Base-by-base conservation (phyloP, 2,888 invertebrate genomes). In the Limenitis camilla region DNA sequence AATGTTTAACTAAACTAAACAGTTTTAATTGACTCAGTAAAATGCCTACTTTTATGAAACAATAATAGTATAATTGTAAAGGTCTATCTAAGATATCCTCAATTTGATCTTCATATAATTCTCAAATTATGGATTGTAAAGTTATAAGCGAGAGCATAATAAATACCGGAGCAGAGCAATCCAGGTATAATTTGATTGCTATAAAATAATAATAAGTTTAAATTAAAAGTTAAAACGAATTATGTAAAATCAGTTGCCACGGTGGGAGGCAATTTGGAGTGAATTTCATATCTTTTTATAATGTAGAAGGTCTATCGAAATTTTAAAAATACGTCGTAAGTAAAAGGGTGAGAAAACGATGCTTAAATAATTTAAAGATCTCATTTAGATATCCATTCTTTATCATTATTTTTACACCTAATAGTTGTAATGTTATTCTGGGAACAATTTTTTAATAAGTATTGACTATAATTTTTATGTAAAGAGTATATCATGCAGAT, bases 101-200 rank as follows among this genome's bases (percentile, higher is more conserved):
- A 49, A 58, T 52, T 55, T 55, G 49, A 40, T 49, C 54, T 42
- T 49, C 44, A 52, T 58, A 58, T 56, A 40, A 56, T 49, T 56
- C 54, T 68, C 72, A 65, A 78, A 81, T 82, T 80, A 81, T 68
- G 68, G 62, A 69, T 66, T 71, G 76, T 82, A 76, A 80, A 81
- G 65, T 67, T 61, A 75, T 76, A 70, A 73, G 68, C 58, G 60
- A 57, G 62, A 65, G 61, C 63, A 66, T 66, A 70, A 74, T 70
- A 61, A 69, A 69, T 69, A 69, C 67, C 63, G 64, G 60, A 64
- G 64, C 64, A 58, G 64, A 59, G 67, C 69, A 68, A 72, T 70
- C 66, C 62, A 64, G 61, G 62, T 65, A 63, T 64, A 61, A 68
- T 66, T 67, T 66, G 66, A 62, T 61, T 58, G 61, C 63, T 65